These are phyloP conservation scores for Ascidia mentula DNA, from an alignment of 23 tunicate genomes.

Conservation along the genomic window DNA sequence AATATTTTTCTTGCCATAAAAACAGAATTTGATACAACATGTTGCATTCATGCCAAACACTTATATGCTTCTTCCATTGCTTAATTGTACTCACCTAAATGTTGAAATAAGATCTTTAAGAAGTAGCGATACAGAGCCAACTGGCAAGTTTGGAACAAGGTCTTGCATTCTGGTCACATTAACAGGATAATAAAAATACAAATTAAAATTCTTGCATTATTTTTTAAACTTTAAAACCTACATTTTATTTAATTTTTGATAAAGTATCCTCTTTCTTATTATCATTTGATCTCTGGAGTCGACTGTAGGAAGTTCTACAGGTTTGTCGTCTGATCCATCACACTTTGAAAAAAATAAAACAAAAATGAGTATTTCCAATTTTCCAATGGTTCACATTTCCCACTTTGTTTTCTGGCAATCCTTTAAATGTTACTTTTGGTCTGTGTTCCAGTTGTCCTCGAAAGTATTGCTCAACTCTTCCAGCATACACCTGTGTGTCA, in stretches of 20 bases:
- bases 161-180: slow-evolving; percentile 15
- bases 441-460: slow-evolving; percentile 13
- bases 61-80: not conserved
- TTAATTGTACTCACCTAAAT: slow-evolving; percentile 21
- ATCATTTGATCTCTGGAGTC: slow-evolving; percentile 28
- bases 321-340: not conserved
- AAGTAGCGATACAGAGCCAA: not conserved
- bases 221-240: not conserved
- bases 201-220: not conserved
- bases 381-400: not conserved
- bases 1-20: too few species aligned
- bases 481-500: slow-evolving; percentile 11
- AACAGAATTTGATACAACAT: too few species aligned
- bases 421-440: slow-evolving; percentile 17
- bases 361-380: not conserved
- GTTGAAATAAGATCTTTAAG: slow-evolving; percentile 22
- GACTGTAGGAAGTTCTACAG: slow-evolving; percentile 1
- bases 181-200: not conserved
- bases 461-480: slow-evolving; percentile 21
- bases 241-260: slow-evolving; percentile 33
- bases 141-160: slow-evolving; percentile 21
- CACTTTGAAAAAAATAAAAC: not conserved
- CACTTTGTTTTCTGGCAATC: slow-evolving; percentile 16
- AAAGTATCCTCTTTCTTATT: slow-evolving; percentile 31
- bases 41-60: not conserved